Base-by-base conservation (phyloP, 2,888 invertebrate species). In the Pseudococcus longispinus region DNA sequence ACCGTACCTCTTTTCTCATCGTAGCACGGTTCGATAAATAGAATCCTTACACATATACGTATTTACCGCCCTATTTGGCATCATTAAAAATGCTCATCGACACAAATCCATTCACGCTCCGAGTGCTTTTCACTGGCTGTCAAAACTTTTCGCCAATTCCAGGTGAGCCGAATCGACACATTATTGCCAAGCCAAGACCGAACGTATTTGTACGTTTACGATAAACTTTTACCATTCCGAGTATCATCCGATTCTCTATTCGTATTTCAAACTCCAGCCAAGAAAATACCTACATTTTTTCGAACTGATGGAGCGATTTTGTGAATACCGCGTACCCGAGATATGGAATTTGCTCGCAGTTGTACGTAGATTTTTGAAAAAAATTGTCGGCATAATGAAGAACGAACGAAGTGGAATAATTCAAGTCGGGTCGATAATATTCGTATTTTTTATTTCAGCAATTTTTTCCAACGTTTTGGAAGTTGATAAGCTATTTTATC, bases 11-110 rank as follows among this genome's bases (percentile, higher is more conserved):
- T 6, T n/a, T 55, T 55, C n/a, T 55, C 55, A 15, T 60, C 20
- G 23, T 15, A 60, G 20, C 20, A 60, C 60, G 60, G 23, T 60
- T 23, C 60, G 13, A 60, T 60, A 60, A 23, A 60, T 60, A 60
- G 60, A 60, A 60, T 13, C 60, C 23, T 60, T 23, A 60, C 60
- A 23, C n/a, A 55, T n/a, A n/a, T 23, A 60, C 60, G 23, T 60
- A 60, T 70, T 70, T 70, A 70, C 70, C 29, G 70, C 70, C 70
- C 70, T 70, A 70, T 70, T 70, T 70, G 70, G 70, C 70, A 70
- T 70, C 70, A 70, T 70, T 70, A 70, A 70, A 70, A 70, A 70
- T 70, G 70, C 70, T 70, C 70, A 70, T 70, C 70, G 70, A 70
- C 70, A 70, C 70, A 70, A 70, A 70, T 70, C 70, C 29, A 70